A percentile compares a stretch with the other conserved stretches of the same genome.
phyloP scores from a whole-genome alignment of 2,797 vertebrate genomes.

The Simalia tracyae region DNA sequence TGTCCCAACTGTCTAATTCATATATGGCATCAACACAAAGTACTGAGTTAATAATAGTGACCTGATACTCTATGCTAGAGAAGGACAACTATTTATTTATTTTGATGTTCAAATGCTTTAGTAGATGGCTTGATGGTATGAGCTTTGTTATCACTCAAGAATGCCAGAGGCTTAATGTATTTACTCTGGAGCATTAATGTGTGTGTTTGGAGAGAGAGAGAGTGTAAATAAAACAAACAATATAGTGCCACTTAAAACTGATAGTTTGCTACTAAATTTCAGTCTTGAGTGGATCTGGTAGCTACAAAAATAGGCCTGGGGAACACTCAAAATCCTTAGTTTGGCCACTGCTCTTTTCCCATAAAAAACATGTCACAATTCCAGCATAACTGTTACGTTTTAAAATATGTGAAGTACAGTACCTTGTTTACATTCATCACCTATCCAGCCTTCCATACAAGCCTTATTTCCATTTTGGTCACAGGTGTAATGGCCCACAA shows the following conservation, averaged over 20 bases:
- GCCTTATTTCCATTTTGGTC: slow-evolving; percentile 88
- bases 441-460: slow-evolving; percentile 95
- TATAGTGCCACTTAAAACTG: neutral
- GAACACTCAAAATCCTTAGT: neutral
- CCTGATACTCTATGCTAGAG: neutral
- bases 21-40: neutral
- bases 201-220: no score
- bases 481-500: slow-evolving; percentile 91
- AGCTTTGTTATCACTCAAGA: neutral
- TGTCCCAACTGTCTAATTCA: neutral
- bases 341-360: neutral
- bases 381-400: neutral
- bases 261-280: neutral
- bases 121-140: neutral
- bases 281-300: neutral
- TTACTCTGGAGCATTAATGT: neutral
- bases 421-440: slow-evolving; percentile 87
- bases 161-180: neutral
- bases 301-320: neutral
- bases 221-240: neutral
- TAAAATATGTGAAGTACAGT: slow-evolving; percentile 24
- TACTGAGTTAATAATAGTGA: neutral
- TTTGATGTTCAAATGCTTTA: neutral
- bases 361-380: neutral
- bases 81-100: neutral